Evolutionary conservation across 1,140 invertebrate species (phyloP).

Genomic region (Anadara kagoshimensis): DNA sequence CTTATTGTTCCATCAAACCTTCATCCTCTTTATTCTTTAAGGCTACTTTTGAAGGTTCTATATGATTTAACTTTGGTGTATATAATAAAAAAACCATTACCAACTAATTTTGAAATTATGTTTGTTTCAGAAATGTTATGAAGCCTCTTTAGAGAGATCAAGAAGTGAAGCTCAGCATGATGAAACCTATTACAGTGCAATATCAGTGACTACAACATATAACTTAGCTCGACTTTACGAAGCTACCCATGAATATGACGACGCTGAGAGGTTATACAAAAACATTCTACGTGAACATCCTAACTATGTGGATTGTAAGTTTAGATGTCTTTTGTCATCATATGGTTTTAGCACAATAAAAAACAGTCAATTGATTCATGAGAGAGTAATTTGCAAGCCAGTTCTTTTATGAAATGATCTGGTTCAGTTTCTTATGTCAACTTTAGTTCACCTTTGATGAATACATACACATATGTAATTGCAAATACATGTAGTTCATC

Average conservation of each 20-base stretch:
- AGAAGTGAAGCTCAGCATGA: slow-evolving; percentile 81
- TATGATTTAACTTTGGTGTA: too few species aligned
- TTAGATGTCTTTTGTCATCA: not conserved
- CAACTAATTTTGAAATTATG: not conserved
- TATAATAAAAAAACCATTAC: too few species aligned
- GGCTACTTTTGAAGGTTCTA: too few species aligned
- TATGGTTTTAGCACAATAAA: not conserved
- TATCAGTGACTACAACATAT: slow-evolving; percentile 94
- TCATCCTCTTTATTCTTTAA: too few species aligned
- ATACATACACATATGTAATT: too few species aligned
- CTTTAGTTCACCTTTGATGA: too few species aligned
- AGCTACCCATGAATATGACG: slow-evolving; percentile 92
- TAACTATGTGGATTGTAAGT: slow-evolving; percentile 98
- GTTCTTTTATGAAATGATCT: too few species aligned
- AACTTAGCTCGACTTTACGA: slow-evolving; percentile 96
- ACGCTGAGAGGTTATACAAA: slow-evolving; percentile 98
- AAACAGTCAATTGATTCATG: too few species aligned
- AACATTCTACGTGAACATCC: slow-evolving; percentile 96
- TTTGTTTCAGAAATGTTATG: slow-evolving; percentile 83
- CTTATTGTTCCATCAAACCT: too few species aligned
- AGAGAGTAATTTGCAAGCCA: too few species aligned
- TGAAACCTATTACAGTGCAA: slow-evolving; percentile 96
- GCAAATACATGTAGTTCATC: too few species aligned
- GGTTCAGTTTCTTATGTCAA: too few species aligned
- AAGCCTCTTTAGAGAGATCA: slow-evolving; percentile 88